These are phyloP conservation scores for Microhierax caerulescens DNA, from an alignment of 2,797 vertebrate species.

Conservation along the genomic window DNA sequence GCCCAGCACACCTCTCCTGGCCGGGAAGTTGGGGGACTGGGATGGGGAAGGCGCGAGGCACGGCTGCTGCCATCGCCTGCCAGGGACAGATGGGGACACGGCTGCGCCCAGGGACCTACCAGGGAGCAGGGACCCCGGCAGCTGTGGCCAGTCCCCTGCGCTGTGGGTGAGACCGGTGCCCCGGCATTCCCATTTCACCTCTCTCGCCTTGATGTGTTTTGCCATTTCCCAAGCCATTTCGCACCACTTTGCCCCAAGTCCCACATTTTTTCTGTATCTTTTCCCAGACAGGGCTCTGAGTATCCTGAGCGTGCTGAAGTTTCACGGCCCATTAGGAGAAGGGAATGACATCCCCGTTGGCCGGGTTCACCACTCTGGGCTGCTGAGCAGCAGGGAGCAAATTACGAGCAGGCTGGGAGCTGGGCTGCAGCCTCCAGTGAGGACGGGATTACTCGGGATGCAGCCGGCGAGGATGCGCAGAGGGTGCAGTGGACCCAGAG, in stretches of 20 bases:
- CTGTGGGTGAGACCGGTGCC: rapidly evolving
- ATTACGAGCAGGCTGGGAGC: background rate
- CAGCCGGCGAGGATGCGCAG: rapidly evolving
- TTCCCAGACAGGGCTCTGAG: background rate
- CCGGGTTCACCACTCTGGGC: background rate
- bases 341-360: background rate
- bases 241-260: rapidly evolving
- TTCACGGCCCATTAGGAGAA: background rate
- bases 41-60: background rate
- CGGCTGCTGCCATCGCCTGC: background rate
- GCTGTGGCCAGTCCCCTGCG: rapidly evolving
- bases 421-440: rapidly evolving
- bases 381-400: background rate
- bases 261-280: rapidly evolving
- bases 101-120: background rate
- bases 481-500: background rate
- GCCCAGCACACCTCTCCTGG: background rate
- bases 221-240: background rate
- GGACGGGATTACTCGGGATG: rapidly evolving
- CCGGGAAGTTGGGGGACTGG: background rate
- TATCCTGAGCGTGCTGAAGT: background rate
- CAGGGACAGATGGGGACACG: background rate
- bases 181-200: rapidly evolving
- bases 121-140: background rate
- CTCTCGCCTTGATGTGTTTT: background rate